Evolutionary conservation across 92 coral and sea anemone species (phyloP).

Genomic region (Siderastrea siderea): DNA sequence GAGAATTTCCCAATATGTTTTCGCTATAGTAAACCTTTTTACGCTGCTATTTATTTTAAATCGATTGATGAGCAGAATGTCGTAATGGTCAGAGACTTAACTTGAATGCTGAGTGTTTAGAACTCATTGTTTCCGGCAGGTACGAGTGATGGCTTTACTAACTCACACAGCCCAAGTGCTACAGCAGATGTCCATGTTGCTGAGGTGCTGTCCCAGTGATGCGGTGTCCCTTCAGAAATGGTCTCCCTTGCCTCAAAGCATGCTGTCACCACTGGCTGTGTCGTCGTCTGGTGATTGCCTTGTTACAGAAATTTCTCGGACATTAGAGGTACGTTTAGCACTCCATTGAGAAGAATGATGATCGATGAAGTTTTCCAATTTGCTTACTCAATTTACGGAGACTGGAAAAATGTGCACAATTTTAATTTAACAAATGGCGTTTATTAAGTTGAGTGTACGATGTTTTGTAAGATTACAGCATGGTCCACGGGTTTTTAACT

Average conservation of each 20-base stretch:
- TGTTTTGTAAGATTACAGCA: no score
- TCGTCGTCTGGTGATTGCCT: conserved; percentile 34
- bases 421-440: no score
- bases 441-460: no score
- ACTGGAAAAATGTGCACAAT: no score
- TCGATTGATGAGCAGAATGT: neutral
- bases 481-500: no score
- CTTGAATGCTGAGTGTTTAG: neutral
- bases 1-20: no score
- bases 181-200: conserved; percentile 50
- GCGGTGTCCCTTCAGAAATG: conserved; percentile 51
- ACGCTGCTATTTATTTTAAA: neutral
- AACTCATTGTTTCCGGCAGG: conserved; percentile 2
- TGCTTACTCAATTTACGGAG: no score
- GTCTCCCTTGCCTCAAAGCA: conserved; percentile 62
- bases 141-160: conserved; percentile 55
- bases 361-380: neutral
- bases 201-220: conserved; percentile 73
- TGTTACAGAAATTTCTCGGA: conserved; percentile 15
- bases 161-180: conserved; percentile 52
- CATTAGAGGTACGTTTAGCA: conserved; percentile 43
- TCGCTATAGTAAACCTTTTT: no score
- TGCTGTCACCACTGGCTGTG: conserved; percentile 67
- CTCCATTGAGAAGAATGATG: neutral
- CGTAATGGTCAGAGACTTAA: no score